Conservation (phyloP, 2,888 invertebrate species). For the Limnephilus auricula region DNA sequence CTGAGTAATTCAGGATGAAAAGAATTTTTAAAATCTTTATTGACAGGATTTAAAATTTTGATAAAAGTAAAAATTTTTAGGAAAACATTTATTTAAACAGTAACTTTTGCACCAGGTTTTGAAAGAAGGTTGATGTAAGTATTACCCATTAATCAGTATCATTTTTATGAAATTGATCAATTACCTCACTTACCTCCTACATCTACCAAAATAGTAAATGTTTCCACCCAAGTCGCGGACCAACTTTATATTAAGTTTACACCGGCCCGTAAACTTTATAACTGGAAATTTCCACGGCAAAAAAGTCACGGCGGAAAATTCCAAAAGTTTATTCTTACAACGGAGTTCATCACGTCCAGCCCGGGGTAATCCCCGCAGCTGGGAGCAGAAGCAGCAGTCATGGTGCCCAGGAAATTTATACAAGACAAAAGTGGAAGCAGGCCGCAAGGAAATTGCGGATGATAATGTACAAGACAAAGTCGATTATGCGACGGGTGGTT, state of each 20-base stretch:
- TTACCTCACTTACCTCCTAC: background rate
- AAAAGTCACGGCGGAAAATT: slow-evolving; percentile 60
- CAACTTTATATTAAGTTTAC: slow-evolving; percentile 64
- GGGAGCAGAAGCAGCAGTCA: slow-evolving; percentile 22
- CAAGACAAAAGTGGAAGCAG: background rate
- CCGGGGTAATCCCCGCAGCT: slow-evolving; percentile 16
- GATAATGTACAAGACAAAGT: background rate
- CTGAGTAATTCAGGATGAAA: background rate
- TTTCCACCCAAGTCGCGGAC: background rate
- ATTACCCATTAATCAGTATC: background rate
- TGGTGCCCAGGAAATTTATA: background rate
- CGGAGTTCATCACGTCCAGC: slow-evolving; percentile 59
- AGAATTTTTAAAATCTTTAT: background rate
- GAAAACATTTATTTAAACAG: background rate
- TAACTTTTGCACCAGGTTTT: background rate
- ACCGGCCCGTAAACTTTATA: slow-evolving; percentile 63
- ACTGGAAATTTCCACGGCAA: slow-evolving; percentile 62
- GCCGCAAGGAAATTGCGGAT: background rate
- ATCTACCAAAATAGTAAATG: background rate
- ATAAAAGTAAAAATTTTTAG: background rate
- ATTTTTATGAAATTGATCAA: background rate
- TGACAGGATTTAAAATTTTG: background rate
- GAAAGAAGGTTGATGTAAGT: background rate
- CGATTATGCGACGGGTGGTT: background rate
- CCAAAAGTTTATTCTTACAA: slow-evolving; percentile 59